phyloP scores from a whole-genome alignment of 2,113 vertebrate species.

The Orthonyx spaldingii region DNA sequence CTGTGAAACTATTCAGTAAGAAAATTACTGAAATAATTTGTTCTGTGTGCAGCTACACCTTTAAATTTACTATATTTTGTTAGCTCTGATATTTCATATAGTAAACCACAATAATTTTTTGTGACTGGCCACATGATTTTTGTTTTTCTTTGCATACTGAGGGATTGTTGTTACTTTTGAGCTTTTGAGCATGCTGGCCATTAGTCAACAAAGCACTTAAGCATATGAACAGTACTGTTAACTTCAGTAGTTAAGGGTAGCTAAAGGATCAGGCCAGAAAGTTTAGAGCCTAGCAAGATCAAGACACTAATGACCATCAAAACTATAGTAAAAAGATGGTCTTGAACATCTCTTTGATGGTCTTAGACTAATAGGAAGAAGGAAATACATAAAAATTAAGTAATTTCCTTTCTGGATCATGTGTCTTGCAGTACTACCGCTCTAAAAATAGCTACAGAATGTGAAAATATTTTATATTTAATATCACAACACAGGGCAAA shows the following conservation, averaged over 20 bases:
- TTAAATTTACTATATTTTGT: neutral
- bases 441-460: neutral
- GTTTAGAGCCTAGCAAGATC: neutral
- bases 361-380: neutral
- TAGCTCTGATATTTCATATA: neutral
- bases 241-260: neutral
- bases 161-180: neutral
- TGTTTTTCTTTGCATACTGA: neutral
- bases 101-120: neutral
- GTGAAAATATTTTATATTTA: neutral
- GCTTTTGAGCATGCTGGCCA: neutral
- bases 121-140: neutral
- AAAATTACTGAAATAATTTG: neutral
- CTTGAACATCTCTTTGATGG: neutral
- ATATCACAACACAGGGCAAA: neutral
- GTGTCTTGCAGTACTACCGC: neutral
- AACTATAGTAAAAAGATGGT: neutral
- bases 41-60: neutral
- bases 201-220: conserved; percentile 11
- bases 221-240: neutral
- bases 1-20: neutral
- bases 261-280: neutral
- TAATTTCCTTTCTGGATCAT: neutral
- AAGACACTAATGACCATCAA: neutral
- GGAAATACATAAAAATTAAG: neutral